These are phyloP conservation scores for Ochropleura leucogaster DNA, from an alignment of 2,888 invertebrate genomes.

Conservation along the genomic window DNA sequence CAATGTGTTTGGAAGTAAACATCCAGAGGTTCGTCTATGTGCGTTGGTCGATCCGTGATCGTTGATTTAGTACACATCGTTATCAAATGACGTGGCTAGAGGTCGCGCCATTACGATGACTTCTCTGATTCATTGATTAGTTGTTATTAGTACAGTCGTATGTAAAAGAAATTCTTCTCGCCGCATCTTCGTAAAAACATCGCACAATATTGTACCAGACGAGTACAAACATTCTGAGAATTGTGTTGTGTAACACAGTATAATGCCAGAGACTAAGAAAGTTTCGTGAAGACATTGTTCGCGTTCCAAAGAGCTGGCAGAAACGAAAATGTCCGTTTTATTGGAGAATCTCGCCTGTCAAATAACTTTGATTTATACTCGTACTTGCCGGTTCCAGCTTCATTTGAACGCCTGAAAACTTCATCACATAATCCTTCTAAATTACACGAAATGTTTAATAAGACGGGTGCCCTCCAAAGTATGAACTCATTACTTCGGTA, in stretches of 20 bases:
- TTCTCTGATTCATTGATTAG: conserved; percentile 51
- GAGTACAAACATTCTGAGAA: conserved; percentile 19
- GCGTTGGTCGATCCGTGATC: conserved; percentile 28
- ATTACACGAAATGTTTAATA: conserved; percentile 57
- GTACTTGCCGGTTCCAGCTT: conserved; percentile 38
- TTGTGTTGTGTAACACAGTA: conserved; percentile 22
- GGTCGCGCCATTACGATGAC: conserved; percentile 57
- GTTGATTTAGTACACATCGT: conserved; percentile 42
- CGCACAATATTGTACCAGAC: conserved; percentile 18
- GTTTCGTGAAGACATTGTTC: conserved; percentile 47
- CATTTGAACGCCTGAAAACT: conserved; percentile 55
- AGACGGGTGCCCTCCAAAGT: conserved; percentile 50
- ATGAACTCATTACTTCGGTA: conserved; percentile 65
- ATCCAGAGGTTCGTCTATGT: conserved; percentile 32
- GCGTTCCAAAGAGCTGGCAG: conserved; percentile 37
- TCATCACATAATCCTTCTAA: conserved; percentile 58
- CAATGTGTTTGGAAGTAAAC: conserved; percentile 37
- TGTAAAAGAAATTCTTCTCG: conserved; percentile 24
- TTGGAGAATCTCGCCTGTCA: conserved; percentile 49
- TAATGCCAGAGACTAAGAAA: conserved; percentile 32
- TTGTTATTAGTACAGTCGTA: conserved; percentile 10
- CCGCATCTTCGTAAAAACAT: background rate
- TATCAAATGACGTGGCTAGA: conserved; percentile 50
- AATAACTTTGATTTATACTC: conserved; percentile 61
- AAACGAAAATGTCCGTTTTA: conserved; percentile 51